A percentile compares a stretch with the other conserved stretches of the same genome.
phyloP scores from a whole-genome alignment of 2,113 vertebrate genomes.

The Xenus cinereus region DNA sequence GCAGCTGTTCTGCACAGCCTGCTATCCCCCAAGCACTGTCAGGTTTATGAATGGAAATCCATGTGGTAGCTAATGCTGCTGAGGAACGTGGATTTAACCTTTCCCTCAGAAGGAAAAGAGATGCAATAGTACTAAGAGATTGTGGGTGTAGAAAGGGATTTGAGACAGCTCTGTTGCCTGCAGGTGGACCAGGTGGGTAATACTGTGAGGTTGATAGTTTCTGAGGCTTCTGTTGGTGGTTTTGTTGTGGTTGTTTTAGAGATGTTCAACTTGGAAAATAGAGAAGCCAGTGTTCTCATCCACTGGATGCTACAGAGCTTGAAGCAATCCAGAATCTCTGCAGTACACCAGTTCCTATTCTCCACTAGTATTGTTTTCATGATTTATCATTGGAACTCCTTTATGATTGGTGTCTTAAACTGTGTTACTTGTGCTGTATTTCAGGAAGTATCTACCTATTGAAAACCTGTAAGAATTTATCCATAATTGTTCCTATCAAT shows the following conservation, averaged over 20 bases:
- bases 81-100: neutral
- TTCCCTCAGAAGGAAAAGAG: neutral
- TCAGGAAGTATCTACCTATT: neutral
- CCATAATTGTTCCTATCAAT: neutral
- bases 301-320: neutral
- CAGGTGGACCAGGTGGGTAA: neutral
- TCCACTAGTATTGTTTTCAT: neutral
- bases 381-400: neutral
- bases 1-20: neutral
- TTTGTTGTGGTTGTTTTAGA: neutral
- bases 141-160: neutral
- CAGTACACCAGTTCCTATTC: neutral
- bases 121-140: neutral
- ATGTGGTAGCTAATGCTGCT: neutral
- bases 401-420: neutral
- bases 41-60: neutral
- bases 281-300: neutral
- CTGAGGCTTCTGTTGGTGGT: neutral
- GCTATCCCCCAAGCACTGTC: neutral
- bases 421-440: neutral
- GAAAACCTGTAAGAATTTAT: neutral
- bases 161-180: neutral
- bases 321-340: neutral
- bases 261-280: neutral
- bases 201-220: neutral